A percentile compares a stretch with the other conserved stretches of the same genome.
Evolutionary conservation across 2,113 vertebrate species (phyloP).

Genomic region (Xyrauchen texanus): DNA sequence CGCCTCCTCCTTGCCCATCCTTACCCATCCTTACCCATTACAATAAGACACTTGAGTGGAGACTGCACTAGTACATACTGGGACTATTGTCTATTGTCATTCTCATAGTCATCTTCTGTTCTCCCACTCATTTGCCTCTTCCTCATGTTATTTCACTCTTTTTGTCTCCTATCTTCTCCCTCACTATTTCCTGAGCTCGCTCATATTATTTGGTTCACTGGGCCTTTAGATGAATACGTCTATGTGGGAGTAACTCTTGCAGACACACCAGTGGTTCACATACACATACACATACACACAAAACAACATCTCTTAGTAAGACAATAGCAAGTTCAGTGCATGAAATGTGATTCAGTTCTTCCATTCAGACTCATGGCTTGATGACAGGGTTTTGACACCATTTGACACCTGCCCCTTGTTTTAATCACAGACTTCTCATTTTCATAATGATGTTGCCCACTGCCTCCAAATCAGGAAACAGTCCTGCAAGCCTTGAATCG

Average conservation of each 20-base stretch:
- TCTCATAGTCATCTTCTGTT: neutral
- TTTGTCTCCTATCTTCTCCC: too few species aligned
- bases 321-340: slow-evolving; percentile 3
- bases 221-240: slow-evolving; percentile 30
- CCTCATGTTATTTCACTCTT: neutral
- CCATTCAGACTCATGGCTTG: neutral
- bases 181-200: slow-evolving; percentile 9
- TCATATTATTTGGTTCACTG: slow-evolving; percentile 27
- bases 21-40: too few species aligned
- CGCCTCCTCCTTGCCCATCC: too few species aligned
- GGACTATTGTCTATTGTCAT: neutral
- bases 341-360: slow-evolving; percentile 2
- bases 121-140: neutral
- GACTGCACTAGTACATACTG: neutral
- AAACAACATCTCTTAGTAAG: neutral
- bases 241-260: slow-evolving; percentile 11
- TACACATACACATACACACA: neutral
- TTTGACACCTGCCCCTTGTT: slow-evolving; percentile 14
- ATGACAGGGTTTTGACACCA: neutral
- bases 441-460: slow-evolving; percentile 23
- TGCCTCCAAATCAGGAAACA: neutral
- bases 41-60: neutral
- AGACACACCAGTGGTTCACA: slow-evolving; percentile 14
- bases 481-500: neutral
- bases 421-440: neutral